Percentiles rank a stretch among this genome's conserved stretches.
phyloP scores from a whole-genome alignment of 2,888 invertebrate species.

The Syritta pipiens region DNA sequence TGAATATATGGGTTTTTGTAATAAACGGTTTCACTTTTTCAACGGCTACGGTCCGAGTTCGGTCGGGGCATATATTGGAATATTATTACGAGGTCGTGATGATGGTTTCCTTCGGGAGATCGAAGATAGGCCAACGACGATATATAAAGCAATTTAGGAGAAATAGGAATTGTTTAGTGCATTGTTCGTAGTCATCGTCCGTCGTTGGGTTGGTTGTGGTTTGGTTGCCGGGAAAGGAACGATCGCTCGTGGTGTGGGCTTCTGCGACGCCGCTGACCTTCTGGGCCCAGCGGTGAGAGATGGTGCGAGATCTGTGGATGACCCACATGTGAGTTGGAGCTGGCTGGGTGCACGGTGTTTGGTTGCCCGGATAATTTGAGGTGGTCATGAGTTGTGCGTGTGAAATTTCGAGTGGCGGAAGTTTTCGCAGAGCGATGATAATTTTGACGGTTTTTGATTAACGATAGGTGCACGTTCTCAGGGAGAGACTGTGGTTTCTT shows the following conservation, averaged over 20 bases:
- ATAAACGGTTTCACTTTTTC: conserved; percentile 68
- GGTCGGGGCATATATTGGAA: conserved; percentile 57
- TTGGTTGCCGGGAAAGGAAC: conserved; percentile 44
- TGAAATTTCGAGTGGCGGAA: conserved; percentile 8
- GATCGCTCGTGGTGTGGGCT: conserved; percentile 50
- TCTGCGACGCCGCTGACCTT: conserved; percentile 61
- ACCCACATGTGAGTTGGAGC: conserved; percentile 45
- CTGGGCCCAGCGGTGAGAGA: conserved; percentile 42
- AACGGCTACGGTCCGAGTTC: conserved; percentile 12
- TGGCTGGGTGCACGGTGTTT: too few relatives aligned
- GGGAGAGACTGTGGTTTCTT: too few relatives aligned
- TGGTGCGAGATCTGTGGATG: conserved; percentile 50
- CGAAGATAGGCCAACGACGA: conserved; percentile 47
- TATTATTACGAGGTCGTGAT: conserved; percentile 69
- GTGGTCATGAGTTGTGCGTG: neutral
- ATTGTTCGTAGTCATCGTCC: too few relatives aligned
- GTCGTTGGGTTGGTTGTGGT: neutral
- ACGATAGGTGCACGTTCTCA: too few relatives aligned
- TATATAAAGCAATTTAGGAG: conserved; percentile 67
- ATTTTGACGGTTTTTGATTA: too few relatives aligned
- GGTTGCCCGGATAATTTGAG: neutral
- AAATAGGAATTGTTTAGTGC: conserved; percentile 60
- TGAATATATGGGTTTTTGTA: conserved; percentile 69
- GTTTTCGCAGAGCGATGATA: conserved; percentile 46
- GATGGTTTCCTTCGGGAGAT: conserved; percentile 59